A percentile compares a stretch with the other conserved stretches of the same genome.
Evolutionary conservation across 1,140 invertebrate genomes (phyloP).

Genomic region (Listronotus bonariensis): DNA sequence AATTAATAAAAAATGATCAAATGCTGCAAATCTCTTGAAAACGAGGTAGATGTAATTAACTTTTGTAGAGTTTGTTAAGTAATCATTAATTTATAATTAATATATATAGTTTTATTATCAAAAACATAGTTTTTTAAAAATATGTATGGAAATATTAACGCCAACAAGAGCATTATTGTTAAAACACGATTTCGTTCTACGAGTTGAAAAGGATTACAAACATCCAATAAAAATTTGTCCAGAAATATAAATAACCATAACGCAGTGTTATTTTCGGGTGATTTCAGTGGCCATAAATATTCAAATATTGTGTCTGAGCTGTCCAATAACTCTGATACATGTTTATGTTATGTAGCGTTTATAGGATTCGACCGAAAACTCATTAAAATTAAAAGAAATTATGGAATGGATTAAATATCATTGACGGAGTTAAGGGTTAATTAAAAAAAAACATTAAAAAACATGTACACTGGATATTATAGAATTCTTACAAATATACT

Average conservation of each 20-base stretch:
- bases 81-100: too few species aligned
- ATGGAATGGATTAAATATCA: conserved; percentile 15
- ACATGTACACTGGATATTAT: too few species aligned
- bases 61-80: too few species aligned
- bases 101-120: too few species aligned
- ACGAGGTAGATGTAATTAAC: too few species aligned
- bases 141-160: too few species aligned
- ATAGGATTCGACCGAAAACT: conserved; percentile 16
- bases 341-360: conserved; percentile 14
- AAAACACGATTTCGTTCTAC: background rate
- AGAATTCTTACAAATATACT: too few species aligned
- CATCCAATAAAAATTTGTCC: conserved; percentile 12
- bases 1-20: too few species aligned
- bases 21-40: too few species aligned
- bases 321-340: conserved; percentile 23
- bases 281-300: conserved; percentile 15
- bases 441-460: too few species aligned
- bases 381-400: conserved; percentile 17
- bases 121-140: too few species aligned
- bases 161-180: too few species aligned
- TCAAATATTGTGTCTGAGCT: conserved; percentile 26
- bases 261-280: conserved; percentile 13
- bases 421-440: conserved; percentile 10
- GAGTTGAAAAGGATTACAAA: conserved; percentile 4
- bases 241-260: conserved; percentile 10